Base-by-base conservation (phyloP, 2,113 vertebrate genomes). In the Noturus placidus region DNA sequence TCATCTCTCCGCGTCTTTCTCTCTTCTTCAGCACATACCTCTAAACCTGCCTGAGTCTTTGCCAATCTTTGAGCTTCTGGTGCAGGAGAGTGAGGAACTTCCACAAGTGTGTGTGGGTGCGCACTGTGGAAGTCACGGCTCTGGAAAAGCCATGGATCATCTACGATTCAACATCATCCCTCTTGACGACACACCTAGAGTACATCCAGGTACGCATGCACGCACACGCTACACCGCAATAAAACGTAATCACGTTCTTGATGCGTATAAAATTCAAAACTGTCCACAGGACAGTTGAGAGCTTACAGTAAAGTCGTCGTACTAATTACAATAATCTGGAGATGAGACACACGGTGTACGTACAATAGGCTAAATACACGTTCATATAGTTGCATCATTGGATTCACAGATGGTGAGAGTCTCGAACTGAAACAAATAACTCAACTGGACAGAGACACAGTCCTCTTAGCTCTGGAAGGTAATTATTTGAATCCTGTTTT, bases 51-150 rank as follows among this genome's bases (percentile, higher is more conserved):
- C 97, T 0, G 96, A 96, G 81, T 92, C 92, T 2, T 93, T 96
- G 63, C 94, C 93, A 0, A 85, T 97, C 72, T 96, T 98, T 89
- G 96, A 98, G 92, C 95, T 97, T 2, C 93, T 98, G 90, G 96
- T 98, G 59, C 86, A 95, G 89, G 95, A 95, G 0, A 94, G 92
- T 0, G 96, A 98, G 67, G 97, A 98, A 93, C 94, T 97, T 20
- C 97, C 97, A 0, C 87, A 92, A 85, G 65, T 89, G 59, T 91
- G 91, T 74, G 56, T 91, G 27, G 88, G 89, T 42, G 85, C 82
- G 35, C 61, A 88, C 74, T 61, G 65, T 1, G 82, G 30, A 35
- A 88, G 91, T 86, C 86, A 88, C 87, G 2, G 17, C 88, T 63
- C 88, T 89, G 80, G 84, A 89, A 93, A 96, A 84, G 94, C 93